Conservation (phyloP, 2,113 vertebrate species). For the Phasianus colchicus region DNA sequence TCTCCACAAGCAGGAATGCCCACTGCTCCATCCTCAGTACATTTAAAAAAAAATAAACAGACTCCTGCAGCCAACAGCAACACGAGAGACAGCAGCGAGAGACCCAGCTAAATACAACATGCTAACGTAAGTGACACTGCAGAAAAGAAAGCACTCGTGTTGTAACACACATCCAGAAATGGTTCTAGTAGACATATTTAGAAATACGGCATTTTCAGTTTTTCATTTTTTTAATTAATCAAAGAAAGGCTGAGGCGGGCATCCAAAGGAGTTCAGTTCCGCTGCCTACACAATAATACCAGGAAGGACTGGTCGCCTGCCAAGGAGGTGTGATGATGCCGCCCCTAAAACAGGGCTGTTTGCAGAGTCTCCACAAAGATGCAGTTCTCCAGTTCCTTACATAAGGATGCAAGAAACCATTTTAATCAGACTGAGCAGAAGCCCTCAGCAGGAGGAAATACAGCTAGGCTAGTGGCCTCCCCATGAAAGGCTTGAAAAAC, state of each 20-base stretch:
- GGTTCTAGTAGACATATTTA: background rate
- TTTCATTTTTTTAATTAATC: background rate
- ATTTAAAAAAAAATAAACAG: slow-evolving; percentile 9
- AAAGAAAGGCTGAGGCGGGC: background rate
- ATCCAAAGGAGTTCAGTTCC: slow-evolving; percentile 34
- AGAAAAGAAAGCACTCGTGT: background rate
- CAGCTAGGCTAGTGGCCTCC: background rate
- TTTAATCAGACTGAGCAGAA: background rate
- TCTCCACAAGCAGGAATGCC: background rate
- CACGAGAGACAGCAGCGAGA: slow-evolving; percentile 21
- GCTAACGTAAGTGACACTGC: background rate
- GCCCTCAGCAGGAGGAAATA: background rate
- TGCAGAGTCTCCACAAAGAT: background rate
- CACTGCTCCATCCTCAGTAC: background rate
- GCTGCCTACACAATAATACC: background rate
- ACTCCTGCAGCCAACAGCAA: slow-evolving; percentile 3
- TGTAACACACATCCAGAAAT: background rate
- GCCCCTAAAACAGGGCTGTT: background rate
- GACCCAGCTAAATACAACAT: background rate
- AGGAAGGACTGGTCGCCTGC: slow-evolving; percentile 31
- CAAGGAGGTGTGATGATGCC: slow-evolving; percentile 39
- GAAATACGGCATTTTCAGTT: background rate
- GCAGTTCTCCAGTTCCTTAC: background rate
- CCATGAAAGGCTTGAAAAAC: background rate
- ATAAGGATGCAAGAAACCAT: background rate